Evolutionary conservation across 2,888 invertebrate species (phyloP).

Genomic region (Drosophila trichaetosa): DNA sequence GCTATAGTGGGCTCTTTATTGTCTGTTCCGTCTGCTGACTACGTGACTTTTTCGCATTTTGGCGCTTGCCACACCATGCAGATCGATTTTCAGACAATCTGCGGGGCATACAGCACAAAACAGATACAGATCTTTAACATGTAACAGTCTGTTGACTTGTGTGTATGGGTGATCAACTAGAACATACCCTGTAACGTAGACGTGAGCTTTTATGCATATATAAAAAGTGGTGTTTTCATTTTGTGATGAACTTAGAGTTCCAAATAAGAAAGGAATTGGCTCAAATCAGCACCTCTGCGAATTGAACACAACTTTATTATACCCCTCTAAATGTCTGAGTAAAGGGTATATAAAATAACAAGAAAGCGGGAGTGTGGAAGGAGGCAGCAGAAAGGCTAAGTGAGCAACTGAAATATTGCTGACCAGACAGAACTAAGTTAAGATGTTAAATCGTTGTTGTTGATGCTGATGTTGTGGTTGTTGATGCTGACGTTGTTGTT

Average conservation of each 20-base stretch:
- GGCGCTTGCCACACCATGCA: conserved; percentile 47
- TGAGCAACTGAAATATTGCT: conserved; percentile 30
- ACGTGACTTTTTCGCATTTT: conserved; percentile 75
- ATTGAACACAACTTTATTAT: background rate
- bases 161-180: background rate
- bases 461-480: conserved; percentile 38
- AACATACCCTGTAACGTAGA: conserved; percentile 4
- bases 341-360: background rate
- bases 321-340: background rate
- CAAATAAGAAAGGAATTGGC: background rate
- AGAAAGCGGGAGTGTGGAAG: background rate
- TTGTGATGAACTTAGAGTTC: background rate
- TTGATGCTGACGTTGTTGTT: conserved; percentile 46
- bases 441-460: conserved; percentile 50
- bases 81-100: conserved; percentile 73
- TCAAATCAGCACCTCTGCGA: background rate
- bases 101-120: conserved; percentile 23
- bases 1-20: conserved; percentile 39
- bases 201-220: background rate
- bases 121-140: conserved; percentile 54
- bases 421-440: conserved; percentile 67
- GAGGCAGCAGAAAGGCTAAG: background rate
- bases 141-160: conserved; percentile 8
- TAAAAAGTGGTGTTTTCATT: background rate
- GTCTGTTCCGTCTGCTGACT: conserved; percentile 64